Percentiles rank a stretch among this genome's conserved stretches.
Conservation (phyloP, 2,888 invertebrate species). For the Ctena decussata region DNA sequence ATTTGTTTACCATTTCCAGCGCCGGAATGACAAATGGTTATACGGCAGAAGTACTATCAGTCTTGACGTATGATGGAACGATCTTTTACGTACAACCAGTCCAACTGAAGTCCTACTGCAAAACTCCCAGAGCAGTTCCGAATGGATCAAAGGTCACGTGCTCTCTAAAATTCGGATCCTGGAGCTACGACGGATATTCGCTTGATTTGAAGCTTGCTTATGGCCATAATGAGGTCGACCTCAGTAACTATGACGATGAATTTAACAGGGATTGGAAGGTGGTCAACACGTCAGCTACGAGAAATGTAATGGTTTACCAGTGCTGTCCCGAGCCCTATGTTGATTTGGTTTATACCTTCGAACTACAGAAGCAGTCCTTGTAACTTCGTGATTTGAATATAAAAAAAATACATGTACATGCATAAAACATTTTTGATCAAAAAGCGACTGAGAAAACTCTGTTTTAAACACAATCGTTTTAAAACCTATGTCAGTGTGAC, state of each 20-base stretch:
- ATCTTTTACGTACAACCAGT: constrained; percentile 40
- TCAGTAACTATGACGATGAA: constrained; percentile 21
- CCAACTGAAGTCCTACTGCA: constrained; percentile 45
- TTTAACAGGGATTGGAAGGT: constrained; percentile 52
- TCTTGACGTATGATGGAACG: constrained; percentile 43
- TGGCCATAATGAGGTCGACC: background rate
- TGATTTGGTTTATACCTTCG: constrained; percentile 23
- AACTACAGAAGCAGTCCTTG: too few species aligned
- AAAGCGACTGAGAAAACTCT: too few species aligned
- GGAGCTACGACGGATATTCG: constrained; percentile 49
- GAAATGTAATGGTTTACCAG: constrained; percentile 20
- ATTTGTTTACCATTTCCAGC: too few species aligned
- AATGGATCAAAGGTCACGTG: constrained; percentile 26
- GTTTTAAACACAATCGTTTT: too few species aligned
- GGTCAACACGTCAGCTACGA: background rate
- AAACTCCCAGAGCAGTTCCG: background rate
- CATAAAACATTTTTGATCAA: too few species aligned
- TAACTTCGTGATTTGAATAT: too few species aligned
- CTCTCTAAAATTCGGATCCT: constrained; percentile 54
- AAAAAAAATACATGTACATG: too few species aligned
- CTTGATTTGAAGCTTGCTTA: constrained; percentile 1
- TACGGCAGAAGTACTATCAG: constrained; percentile 37
- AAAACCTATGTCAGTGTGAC: too few species aligned
- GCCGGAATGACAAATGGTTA: constrained; percentile 28
- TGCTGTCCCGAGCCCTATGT: constrained; percentile 51